Conservation (phyloP, 2,797 vertebrate genomes). For the Potorous gilbertii region DNA sequence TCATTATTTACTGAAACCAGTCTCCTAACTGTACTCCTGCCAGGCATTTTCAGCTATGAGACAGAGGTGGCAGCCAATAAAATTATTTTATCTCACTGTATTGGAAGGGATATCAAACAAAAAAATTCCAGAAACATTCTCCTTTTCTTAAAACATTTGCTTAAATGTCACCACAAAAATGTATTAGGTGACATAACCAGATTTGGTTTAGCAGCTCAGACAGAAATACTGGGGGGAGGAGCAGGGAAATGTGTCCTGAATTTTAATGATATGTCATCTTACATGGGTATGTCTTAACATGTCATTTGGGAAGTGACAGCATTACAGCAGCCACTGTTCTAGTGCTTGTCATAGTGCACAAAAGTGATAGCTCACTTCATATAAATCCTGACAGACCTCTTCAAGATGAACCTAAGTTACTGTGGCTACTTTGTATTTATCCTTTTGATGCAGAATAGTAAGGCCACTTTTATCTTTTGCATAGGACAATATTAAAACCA, state of each 20-base stretch:
- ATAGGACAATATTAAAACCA: conserved; percentile 16
- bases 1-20: conserved; percentile 58
- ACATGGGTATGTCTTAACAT: conserved; percentile 52
- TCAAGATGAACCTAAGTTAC: conserved; percentile 38
- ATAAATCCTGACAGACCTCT: conserved; percentile 51
- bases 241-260: conserved; percentile 65
- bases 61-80: conserved; percentile 73
- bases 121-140: conserved; percentile 64
- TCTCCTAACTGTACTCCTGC: conserved; percentile 41
- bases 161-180: conserved; percentile 48
- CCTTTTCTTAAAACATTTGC: conserved; percentile 70
- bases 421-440: not conserved
- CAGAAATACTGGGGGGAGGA: conserved; percentile 67
- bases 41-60: conserved; percentile 69
- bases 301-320: conserved; percentile 65
- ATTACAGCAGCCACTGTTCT: conserved; percentile 54
- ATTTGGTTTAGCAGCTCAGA: conserved; percentile 70
- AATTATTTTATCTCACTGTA: conserved; percentile 75
- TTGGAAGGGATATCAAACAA: conserved; percentile 71
- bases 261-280: conserved; percentile 72
- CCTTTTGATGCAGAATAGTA: not conserved
- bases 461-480: conserved; percentile 2
- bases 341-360: conserved; percentile 49
- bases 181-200: conserved; percentile 67
- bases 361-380: conserved; percentile 48